Percentiles rank a stretch among this genome's conserved stretches.
These are phyloP conservation scores for Trachelipus rathkii DNA, from an alignment of 1,140 invertebrate genomes.

Conservation along the genomic window DNA sequence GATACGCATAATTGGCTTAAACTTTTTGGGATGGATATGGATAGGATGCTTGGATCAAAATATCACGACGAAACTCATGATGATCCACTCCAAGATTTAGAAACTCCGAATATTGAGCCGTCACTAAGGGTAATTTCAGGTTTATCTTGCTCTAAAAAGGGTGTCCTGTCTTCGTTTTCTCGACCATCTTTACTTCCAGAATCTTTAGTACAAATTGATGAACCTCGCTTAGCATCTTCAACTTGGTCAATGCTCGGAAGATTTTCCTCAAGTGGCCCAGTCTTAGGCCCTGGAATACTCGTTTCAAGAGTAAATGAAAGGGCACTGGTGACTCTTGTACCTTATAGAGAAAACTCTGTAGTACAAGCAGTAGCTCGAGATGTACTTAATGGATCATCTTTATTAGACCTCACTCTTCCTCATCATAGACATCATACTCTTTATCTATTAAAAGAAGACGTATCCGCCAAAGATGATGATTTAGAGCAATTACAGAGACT, in stretches of 20 bases:
- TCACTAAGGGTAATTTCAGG: constrained; percentile 76
- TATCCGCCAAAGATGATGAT: constrained; percentile 79
- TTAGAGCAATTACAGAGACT: constrained; percentile 72
- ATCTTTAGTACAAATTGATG: constrained; percentile 51
- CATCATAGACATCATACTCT: constrained; percentile 86
- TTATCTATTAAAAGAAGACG: constrained; percentile 91
- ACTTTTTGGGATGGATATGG: constrained; percentile 80
- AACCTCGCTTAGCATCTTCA: constrained; percentile 69
- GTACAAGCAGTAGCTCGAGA: constrained; percentile 87
- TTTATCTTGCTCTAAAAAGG: constrained; percentile 66
- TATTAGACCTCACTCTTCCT: constrained; percentile 85
- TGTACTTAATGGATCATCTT: constrained; percentile 87
- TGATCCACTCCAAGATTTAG: constrained; percentile 36
- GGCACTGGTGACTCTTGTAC: constrained; percentile 66
- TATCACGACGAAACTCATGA: constrained; percentile 56
- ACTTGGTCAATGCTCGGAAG: constrained; percentile 48
- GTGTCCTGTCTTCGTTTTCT: constrained; percentile 37
- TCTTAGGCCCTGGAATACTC: constrained; percentile 84
- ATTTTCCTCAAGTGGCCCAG: constrained; percentile 73
- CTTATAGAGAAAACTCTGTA: constrained; percentile 77
- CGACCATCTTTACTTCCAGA: constrained; percentile 34
- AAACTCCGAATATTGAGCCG: constrained; percentile 68
- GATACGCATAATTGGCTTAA: constrained; percentile 77
- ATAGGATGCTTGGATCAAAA: constrained; percentile 75
- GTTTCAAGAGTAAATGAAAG: constrained; percentile 71